Evolutionary conservation across 2,113 vertebrate genomes (phyloP).

Genomic region (Nipponia nippon): DNA sequence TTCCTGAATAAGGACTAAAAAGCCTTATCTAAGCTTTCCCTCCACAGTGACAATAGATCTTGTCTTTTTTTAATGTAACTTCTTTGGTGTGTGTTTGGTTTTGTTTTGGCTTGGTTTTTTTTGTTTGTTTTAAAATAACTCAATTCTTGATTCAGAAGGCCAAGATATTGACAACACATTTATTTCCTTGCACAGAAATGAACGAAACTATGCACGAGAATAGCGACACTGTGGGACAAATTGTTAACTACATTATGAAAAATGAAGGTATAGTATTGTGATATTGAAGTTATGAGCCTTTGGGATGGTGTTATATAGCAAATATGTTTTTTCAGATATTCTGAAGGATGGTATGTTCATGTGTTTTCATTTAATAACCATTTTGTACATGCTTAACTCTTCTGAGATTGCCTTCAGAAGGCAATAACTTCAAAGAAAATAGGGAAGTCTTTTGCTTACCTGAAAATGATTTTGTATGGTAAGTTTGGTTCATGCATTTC

Average conservation of each 20-base stretch:
- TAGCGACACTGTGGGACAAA: slow-evolving; percentile 91
- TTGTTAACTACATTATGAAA: slow-evolving; percentile 94
- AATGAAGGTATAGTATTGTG: slow-evolving; percentile 86
- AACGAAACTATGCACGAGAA: slow-evolving; percentile 87
- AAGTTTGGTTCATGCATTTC: background rate
- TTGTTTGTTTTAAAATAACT: background rate
- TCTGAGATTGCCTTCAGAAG: background rate
- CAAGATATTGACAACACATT: background rate
- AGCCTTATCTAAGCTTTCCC: background rate
- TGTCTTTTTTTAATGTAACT: background rate
- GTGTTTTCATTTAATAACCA: background rate
- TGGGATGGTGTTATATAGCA: background rate
- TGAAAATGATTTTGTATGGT: background rate
- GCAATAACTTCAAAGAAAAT: background rate
- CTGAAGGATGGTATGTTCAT: background rate
- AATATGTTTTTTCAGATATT: background rate
- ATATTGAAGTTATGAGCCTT: background rate
- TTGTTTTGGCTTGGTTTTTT: background rate
- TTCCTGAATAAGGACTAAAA: background rate
- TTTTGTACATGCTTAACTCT: background rate
- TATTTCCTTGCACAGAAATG: slow-evolving; percentile 77
- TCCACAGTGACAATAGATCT: background rate
- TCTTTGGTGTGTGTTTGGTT: background rate
- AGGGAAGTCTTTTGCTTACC: background rate
- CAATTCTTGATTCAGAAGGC: background rate